These are phyloP conservation scores for Campopleginae sp. DNA, from an alignment of 2,888 invertebrate species.

Conservation along the genomic window DNA sequence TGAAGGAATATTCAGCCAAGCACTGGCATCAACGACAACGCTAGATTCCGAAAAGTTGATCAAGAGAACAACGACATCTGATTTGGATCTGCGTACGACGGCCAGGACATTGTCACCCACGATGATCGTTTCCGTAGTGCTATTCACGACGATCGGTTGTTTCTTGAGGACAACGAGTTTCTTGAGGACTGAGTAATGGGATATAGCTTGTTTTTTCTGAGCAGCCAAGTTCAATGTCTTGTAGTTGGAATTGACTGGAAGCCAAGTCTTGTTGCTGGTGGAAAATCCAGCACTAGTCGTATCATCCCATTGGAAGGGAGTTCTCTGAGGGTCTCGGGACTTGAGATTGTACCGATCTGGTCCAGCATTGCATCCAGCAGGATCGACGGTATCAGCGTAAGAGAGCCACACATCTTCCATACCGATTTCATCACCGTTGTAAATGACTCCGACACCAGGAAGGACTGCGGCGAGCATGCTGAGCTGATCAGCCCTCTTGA, in stretches of 20 bases:
- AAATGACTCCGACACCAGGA: conserved; percentile 88
- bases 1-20: conserved; percentile 73
- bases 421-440: conserved; percentile 94
- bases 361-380: conserved; percentile 88
- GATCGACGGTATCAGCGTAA: conserved; percentile 88
- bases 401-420: conserved; percentile 88
- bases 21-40: conserved; percentile 71
- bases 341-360: conserved; percentile 86
- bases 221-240: conserved; percentile 86
- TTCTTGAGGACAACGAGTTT: conserved; percentile 85
- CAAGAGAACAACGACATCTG: conserved; percentile 70
- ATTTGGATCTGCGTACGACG: conserved; percentile 71
- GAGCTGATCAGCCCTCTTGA: conserved; percentile 85
- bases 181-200: conserved; percentile 87
- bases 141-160: conserved; percentile 84
- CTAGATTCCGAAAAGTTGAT: conserved; percentile 72
- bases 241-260: conserved; percentile 88
- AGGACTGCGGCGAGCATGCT: conserved; percentile 87
- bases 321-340: conserved; percentile 88
- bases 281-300: conserved; percentile 88
- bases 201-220: conserved; percentile 85
- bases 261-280: conserved; percentile 86
- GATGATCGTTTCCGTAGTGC: conserved; percentile 79
- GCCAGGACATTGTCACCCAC: conserved; percentile 72
- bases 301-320: conserved; percentile 89